Base-by-base conservation (phyloP, 2,888 invertebrate genomes). In the Cephus runcator region DNA sequence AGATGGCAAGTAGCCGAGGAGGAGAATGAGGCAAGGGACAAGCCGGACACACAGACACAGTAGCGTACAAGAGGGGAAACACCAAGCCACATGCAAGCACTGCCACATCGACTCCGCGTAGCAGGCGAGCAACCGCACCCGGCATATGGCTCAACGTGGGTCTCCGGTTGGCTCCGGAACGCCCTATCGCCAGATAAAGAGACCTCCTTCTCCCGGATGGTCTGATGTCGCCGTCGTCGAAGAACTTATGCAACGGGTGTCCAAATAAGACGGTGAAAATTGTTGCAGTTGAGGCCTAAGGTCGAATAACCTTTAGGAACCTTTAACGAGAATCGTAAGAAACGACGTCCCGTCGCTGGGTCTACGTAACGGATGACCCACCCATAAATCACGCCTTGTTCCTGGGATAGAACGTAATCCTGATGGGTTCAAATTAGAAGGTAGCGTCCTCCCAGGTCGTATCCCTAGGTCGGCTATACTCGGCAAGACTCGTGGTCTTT, bases 61-160 rank as follows among this genome's bases (percentile, higher is more conserved):
- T 75, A 40, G 78, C 69, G 35, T 69, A 69, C 71, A 75, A 75
- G 75, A 33, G 77, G 30, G 36, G 69, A 33, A 30, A 34, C 78
- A 73, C 69, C 30, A 15, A 71, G 69, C 69, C 69, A 78, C 73
- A 30, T 31, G 35, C 76, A 76, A 31, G 36, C 34, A 78, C 73
- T 33, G 75, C 34, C 31, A 33, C 31, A 31, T 31, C 73, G 69
- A 78, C 36, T 73, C 80, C 83, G 79, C 82, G 80, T 81, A 81
- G 81, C 83, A 80, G 82, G 82, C 81, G 79, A 79, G 68, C 79
- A 82, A 83, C 82, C 83, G 82, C 82, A 81, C 81, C 83, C 83
- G 82, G 80, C 83, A 76, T 79, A 76, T 56, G 56, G 56, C 76
- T 71, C 71, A 34, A 71, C 80, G 81, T 78, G 79, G 80, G 79